These are phyloP conservation scores for Aporophyla nigra DNA, from an alignment of 2,888 invertebrate species.

Conservation along the genomic window DNA sequence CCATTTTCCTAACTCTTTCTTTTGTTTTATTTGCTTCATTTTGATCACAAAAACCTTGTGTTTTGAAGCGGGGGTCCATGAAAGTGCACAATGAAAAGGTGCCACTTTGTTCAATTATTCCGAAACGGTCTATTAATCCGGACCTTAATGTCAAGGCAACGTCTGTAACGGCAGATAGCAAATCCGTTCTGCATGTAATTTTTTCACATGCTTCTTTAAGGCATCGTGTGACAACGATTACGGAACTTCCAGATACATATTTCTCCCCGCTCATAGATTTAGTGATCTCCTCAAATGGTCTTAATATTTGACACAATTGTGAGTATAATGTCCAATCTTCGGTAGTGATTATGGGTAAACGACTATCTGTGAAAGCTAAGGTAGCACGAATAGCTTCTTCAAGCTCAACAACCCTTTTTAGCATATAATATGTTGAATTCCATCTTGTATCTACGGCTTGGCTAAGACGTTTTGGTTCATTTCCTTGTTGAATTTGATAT, in stretches of 20 bases:
- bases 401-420: background rate
- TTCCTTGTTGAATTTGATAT: background rate
- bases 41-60: background rate
- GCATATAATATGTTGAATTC: background rate
- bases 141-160: background rate
- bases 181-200: background rate
- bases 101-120: background rate
- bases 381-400: background rate
- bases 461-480: constrained; percentile 2
- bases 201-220: background rate
- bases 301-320: constrained; percentile 4
- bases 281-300: background rate
- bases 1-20: background rate
- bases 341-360: background rate
- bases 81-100: background rate
- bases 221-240: background rate
- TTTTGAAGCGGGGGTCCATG: background rate
- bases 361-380: background rate
- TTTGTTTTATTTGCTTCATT: background rate
- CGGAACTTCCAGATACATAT: background rate
- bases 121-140: background rate
- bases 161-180: background rate
- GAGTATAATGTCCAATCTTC: background rate
- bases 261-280: background rate
- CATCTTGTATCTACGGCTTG: background rate